A percentile compares a stretch with the other conserved stretches of the same genome.
Conservation (phyloP, 2,797 vertebrate species). For the Lacerta viridis region DNA sequence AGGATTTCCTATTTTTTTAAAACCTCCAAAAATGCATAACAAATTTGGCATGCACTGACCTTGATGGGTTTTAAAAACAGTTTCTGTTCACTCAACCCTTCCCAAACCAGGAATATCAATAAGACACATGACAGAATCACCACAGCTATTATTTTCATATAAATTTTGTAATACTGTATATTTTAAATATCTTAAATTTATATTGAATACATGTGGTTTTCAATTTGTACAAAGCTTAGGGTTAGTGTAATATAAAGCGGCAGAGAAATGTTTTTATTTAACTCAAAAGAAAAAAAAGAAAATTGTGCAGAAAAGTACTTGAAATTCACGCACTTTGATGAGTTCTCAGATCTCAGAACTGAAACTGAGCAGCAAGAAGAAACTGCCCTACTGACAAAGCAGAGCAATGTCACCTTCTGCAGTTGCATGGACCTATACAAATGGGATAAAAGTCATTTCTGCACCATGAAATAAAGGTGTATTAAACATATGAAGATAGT, state of each 20-base stretch:
- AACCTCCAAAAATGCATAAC: neutral
- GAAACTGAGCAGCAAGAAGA: neutral
- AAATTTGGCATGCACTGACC: neutral
- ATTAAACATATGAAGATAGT: neutral
- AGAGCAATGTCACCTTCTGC: neutral
- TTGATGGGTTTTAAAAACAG: too few species aligned
- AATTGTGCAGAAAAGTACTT: neutral
- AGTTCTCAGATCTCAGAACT: constrained; percentile 5
- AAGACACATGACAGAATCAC: too few species aligned
- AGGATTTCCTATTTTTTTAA: neutral
- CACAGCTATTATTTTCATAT: too few species aligned
- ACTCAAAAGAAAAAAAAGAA: neutral
- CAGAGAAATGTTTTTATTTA: too few species aligned
- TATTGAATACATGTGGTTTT: too few species aligned
- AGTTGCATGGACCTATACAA: neutral
- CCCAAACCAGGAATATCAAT: too few species aligned
- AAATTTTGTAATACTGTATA: too few species aligned
- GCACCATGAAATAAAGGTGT: neutral
- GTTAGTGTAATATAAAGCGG: too few species aligned
- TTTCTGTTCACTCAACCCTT: too few species aligned
- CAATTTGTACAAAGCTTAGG: too few species aligned
- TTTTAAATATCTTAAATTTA: too few species aligned
- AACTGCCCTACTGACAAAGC: neutral
- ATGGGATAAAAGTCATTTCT: neutral
- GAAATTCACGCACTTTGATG: neutral